Percentiles rank a stretch among this genome's conserved stretches.
phyloP scores from a whole-genome alignment of 2,113 vertebrate genomes.

The Planiliza haematocheilus region DNA sequence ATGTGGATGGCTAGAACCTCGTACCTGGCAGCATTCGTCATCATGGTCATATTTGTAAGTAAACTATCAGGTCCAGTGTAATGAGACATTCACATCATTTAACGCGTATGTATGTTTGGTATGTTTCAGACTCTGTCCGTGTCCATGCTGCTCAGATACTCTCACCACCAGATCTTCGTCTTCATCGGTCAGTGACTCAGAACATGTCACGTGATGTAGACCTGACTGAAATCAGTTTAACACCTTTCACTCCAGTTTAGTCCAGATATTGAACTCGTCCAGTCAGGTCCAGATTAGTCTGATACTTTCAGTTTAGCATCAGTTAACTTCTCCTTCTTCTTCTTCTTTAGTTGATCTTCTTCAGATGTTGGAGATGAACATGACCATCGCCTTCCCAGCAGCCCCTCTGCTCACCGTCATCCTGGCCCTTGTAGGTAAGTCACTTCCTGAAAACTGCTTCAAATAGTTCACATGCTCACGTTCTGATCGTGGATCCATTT shows the following conservation, averaged over 20 bases:
- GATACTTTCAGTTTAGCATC: too few species aligned
- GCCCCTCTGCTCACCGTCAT: slow-evolving; percentile 98
- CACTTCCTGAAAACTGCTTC: too few species aligned
- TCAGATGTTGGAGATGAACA: slow-evolving; percentile 99
- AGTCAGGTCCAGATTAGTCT: not conserved
- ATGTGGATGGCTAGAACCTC: slow-evolving; percentile 99
- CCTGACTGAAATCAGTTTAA: too few species aligned
- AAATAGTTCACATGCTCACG: too few species aligned
- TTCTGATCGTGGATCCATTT: too few species aligned
- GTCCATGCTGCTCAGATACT: slow-evolving; percentile 97
- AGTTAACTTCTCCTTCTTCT: too few species aligned
- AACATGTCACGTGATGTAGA: too few species aligned
- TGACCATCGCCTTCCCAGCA: slow-evolving; percentile 98
- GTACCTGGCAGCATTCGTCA: slow-evolving; percentile 95
- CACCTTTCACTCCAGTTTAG: not conserved
- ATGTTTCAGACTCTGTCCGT: slow-evolving; percentile 93
- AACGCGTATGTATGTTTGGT: not conserved
- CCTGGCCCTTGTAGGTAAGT: slow-evolving; percentile 95
- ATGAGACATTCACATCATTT: too few species aligned
- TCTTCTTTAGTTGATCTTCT: slow-evolving; percentile 91
- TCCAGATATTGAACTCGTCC: too few species aligned
- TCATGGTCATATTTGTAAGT: slow-evolving; percentile 99
- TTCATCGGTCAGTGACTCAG: slow-evolving; percentile 91
- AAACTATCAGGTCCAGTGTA: not conserved
- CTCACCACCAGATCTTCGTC: slow-evolving; percentile 98